These are phyloP conservation scores for Keiferia lycopersicella DNA, from an alignment of 2,888 invertebrate genomes.

Conservation along the genomic window DNA sequence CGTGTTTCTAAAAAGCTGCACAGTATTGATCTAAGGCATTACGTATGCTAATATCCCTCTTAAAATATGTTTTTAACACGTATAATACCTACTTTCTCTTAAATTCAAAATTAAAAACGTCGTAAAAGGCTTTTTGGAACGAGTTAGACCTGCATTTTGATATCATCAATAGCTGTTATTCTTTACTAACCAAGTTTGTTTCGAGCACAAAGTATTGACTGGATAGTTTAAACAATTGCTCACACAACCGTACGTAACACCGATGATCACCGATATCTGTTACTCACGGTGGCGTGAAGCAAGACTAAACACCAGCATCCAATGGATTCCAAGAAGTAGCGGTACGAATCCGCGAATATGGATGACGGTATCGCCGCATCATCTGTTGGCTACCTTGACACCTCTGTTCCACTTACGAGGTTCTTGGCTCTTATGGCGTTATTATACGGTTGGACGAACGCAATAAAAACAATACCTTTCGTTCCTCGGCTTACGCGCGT, in stretches of 20 bases:
- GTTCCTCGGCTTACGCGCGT: slow-evolving; percentile 28
- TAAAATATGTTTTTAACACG: not conserved
- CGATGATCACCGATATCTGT: slow-evolving; percentile 16
- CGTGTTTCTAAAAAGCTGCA: not conserved
- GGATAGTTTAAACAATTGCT: not conserved
- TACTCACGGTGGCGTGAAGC: slow-evolving; percentile 24
- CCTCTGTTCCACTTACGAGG: not conserved
- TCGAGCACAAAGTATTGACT: no score
- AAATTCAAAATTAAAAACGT: not conserved
- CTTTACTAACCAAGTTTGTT: no score
- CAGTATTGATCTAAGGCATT: not conserved
- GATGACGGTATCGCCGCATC: slow-evolving; percentile 34
- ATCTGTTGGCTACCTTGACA: slow-evolving; percentile 20
- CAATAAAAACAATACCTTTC: slow-evolving; percentile 30
- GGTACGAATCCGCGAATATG: slow-evolving; percentile 27
- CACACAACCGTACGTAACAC: slow-evolving; percentile 18
- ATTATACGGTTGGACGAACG: not conserved
- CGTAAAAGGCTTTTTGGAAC: not conserved
- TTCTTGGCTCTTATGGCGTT: not conserved
- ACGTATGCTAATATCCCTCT: not conserved
- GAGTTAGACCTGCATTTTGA: no score
- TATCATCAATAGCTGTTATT: no score
- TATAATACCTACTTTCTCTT: not conserved
- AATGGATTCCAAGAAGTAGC: slow-evolving; percentile 29
- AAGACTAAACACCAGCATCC: slow-evolving; percentile 5